Evolutionary conservation across 2,888 invertebrate species (phyloP).

Genomic region (Smittia aterrima): DNA sequence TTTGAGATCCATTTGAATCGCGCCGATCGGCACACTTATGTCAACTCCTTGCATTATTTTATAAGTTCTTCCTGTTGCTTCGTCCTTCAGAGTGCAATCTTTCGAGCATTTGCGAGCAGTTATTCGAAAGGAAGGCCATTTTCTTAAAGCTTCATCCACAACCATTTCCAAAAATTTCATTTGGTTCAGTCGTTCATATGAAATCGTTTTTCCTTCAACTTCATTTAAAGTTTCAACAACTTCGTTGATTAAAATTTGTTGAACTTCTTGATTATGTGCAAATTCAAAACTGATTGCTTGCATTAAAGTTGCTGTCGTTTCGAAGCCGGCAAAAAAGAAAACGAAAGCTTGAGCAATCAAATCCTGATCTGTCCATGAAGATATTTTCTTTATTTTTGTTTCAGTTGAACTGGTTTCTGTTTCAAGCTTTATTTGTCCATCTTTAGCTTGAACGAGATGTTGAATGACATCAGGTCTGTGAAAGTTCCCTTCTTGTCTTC

Average conservation of each 20-base stretch:
- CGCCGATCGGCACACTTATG: conserved; percentile 50
- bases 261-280: conserved; percentile 60
- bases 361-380: conserved; percentile 22
- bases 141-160: conserved; percentile 56
- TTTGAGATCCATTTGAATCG: conserved; percentile 49
- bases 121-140: conserved; percentile 54
- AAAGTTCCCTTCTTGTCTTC: conserved; percentile 44
- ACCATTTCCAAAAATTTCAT: conserved; percentile 65
- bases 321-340: conserved; percentile 61
- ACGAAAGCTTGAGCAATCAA: conserved; percentile 47
- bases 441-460: conserved; percentile 44
- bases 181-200: conserved; percentile 56
- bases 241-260: conserved; percentile 58
- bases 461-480: conserved; percentile 45
- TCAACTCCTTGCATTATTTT: conserved; percentile 42
- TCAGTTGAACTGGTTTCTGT: conserved; percentile 19
- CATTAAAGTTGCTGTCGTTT: conserved; percentile 55
- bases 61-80: conserved; percentile 44
- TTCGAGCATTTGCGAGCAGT: conserved; percentile 57
- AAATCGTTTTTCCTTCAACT: conserved; percentile 53
- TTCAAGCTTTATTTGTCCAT: conserved; percentile 43
- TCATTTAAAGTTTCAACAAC: conserved; percentile 55
- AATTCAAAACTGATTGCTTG: conserved; percentile 59
- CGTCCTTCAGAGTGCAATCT: conserved; percentile 52
- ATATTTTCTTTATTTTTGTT: not conserved